Conservation (phyloP, 2,888 invertebrate species). For the Hemicrepidius hirtus region DNA sequence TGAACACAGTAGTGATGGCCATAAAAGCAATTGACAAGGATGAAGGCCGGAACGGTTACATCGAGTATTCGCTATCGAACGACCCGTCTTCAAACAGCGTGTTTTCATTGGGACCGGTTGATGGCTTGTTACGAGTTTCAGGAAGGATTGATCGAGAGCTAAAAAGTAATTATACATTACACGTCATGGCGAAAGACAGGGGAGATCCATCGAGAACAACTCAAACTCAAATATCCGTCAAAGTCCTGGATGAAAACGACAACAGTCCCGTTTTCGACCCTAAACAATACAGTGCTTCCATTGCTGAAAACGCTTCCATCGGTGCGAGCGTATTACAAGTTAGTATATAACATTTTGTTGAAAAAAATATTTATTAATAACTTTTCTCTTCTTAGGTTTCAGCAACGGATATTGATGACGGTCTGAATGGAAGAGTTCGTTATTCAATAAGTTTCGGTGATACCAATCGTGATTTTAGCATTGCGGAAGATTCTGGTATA, state of each 20-base stretch:
- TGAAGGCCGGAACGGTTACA: constrained; percentile 90
- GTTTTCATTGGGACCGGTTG: constrained; percentile 90
- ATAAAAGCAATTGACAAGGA: constrained; percentile 93
- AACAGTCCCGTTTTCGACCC: constrained; percentile 93
- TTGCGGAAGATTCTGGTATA: constrained; percentile 93
- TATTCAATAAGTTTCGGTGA: constrained; percentile 94
- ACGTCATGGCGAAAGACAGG: constrained; percentile 89
- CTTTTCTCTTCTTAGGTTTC: constrained; percentile 79
- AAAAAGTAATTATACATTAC: constrained; percentile 83
- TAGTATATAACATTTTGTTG: constrained; percentile 54
- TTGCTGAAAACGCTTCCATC: constrained; percentile 95
- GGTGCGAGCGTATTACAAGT: constrained; percentile 93
- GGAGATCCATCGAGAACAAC: constrained; percentile 88
- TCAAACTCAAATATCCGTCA: constrained; percentile 81
- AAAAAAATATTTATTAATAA: not conserved
- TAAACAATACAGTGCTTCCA: constrained; percentile 91
- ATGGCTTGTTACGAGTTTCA: constrained; percentile 89
- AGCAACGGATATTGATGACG: constrained; percentile 92
- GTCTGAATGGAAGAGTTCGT: constrained; percentile 91
- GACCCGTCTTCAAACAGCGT: constrained; percentile 78
- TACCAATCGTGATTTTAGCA: constrained; percentile 92
- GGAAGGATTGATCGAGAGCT: constrained; percentile 91
- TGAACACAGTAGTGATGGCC: constrained; percentile 91
- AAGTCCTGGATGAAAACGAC: constrained; percentile 91
- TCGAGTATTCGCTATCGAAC: constrained; percentile 88